Evolutionary conservation across 1,140 invertebrate species (phyloP).

Genomic region (Coptotermes formosanus): DNA sequence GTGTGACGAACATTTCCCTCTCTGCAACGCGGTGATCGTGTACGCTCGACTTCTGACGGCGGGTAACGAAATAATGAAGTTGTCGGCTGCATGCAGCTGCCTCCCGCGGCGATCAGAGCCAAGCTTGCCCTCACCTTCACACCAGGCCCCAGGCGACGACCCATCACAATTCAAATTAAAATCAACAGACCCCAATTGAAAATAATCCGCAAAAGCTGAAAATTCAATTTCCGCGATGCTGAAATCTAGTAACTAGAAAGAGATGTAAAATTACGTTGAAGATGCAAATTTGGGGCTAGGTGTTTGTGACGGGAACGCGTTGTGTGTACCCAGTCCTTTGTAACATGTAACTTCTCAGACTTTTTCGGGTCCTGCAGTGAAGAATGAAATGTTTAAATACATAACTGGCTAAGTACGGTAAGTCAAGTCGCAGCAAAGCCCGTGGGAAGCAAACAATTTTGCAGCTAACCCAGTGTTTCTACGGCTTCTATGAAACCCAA

Average conservation of each 20-base stretch:
- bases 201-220: conserved; percentile 2
- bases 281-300: background rate
- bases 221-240: background rate
- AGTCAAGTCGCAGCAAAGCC: no score
- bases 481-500: no score
- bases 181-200: conserved; percentile 5
- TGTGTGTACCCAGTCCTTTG: background rate
- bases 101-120: background rate
- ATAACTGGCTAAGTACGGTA: no score
- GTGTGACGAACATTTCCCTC: no score
- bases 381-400: no score
- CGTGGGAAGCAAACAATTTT: no score
- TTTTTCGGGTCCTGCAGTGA: no score
- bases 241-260: background rate
- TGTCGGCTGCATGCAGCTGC: background rate
- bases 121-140: background rate
- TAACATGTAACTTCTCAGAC: no score
- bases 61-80: conserved; percentile 16
- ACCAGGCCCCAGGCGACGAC: background rate
- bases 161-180: conserved; percentile 17
- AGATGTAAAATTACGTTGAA: background rate
- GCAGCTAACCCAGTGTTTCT: no score
- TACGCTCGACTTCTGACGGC: background rate
- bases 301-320: background rate
- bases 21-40: no score